These are phyloP conservation scores for Pagetopsis macropterus DNA, from an alignment of 2,797 vertebrate species.

Conservation along the genomic window DNA sequence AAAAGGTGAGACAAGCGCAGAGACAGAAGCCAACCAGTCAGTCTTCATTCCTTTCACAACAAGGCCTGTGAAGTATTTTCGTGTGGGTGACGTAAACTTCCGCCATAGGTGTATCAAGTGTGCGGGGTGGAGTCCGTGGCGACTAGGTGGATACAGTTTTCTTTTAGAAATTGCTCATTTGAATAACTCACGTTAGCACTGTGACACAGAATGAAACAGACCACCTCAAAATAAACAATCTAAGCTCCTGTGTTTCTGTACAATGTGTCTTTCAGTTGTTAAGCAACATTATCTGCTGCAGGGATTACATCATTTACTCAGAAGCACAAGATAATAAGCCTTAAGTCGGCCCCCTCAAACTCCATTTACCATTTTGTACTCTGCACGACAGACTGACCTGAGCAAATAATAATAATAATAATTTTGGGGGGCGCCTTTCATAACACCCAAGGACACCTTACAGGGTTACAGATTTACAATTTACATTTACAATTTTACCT, in stretches of 20 bases:
- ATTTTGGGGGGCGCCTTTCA: no score
- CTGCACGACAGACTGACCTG: neutral
- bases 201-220: neutral
- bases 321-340: constrained; percentile 24
- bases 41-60: constrained; percentile 71
- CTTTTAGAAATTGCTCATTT: neutral
- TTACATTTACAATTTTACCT: no score
- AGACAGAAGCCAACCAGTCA: constrained; percentile 64
- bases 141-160: constrained; percentile 3
- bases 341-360: constrained; percentile 10
- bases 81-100: constrained; percentile 43
- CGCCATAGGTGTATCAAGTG: constrained; percentile 7
- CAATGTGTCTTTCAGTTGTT: constrained; percentile 21
- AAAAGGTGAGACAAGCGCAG: constrained; percentile 22
- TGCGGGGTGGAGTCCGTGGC: constrained; percentile 37
- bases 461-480: no score
- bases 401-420: constrained; percentile 6
- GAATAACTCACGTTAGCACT: neutral
- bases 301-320: constrained; percentile 40
- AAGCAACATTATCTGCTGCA: constrained; percentile 29
- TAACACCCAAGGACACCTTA: no score
- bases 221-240: neutral
- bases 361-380: constrained; percentile 36
- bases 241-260: neutral
- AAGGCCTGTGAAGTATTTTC: constrained; percentile 17